Evolutionary conservation across 2,888 invertebrate species (phyloP).

Genomic region (Arge pagana): DNA sequence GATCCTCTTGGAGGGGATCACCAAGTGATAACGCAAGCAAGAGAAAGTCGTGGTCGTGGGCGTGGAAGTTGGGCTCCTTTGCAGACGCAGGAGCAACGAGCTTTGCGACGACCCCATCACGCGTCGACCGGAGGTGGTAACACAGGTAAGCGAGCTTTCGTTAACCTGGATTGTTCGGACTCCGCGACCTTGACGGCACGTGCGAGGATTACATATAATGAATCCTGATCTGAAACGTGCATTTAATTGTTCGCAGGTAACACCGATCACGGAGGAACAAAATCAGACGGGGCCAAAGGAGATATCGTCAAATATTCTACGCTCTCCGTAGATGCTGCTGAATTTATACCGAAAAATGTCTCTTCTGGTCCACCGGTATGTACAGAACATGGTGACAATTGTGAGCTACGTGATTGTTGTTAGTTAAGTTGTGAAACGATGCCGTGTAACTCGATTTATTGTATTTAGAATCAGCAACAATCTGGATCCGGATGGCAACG

Average conservation of each 20-base stretch:
- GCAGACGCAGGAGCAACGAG: constrained; percentile 28
- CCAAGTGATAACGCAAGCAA: constrained; percentile 19
- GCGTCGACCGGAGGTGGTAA: neutral
- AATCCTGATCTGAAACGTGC: constrained; percentile 5
- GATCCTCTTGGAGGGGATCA: constrained; percentile 40
- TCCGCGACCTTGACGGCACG: constrained; percentile 27
- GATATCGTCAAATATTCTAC: constrained; percentile 42
- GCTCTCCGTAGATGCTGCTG: constrained; percentile 47
- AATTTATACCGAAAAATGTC: constrained; percentile 46
- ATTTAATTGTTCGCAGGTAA: constrained; percentile 13
- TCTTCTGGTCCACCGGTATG: constrained; percentile 18
- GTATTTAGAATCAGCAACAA: constrained; percentile 12
- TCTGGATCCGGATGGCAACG: constrained; percentile 23
- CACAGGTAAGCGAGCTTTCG: constrained; percentile 6
- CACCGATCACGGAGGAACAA: constrained; percentile 17
- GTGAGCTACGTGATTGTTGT: neutral
- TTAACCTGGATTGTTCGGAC: neutral
- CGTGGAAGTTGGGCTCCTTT: constrained; percentile 35
- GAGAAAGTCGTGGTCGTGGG: constrained; percentile 39
- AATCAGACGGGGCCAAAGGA: constrained; percentile 11
- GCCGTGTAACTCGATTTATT: neutral
- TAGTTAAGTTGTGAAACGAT: neutral
- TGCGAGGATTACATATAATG: too few species aligned
- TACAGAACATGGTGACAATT: too few species aligned
- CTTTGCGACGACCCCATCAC: constrained; percentile 42